Base-by-base conservation (phyloP, 2,797 vertebrate species). In the Tamandua tetradactyla region DNA sequence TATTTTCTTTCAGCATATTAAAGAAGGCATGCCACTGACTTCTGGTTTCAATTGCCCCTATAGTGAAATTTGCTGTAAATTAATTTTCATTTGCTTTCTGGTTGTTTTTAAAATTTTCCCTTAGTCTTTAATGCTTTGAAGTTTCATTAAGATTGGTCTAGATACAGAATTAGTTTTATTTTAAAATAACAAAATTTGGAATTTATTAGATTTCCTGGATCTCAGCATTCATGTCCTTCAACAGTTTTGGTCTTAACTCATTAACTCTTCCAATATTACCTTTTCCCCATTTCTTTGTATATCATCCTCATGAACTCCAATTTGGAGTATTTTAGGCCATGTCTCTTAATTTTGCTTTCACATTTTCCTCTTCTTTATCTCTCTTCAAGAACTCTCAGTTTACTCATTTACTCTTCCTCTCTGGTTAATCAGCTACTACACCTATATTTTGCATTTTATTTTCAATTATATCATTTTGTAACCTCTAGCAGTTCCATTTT, bases 381-480 rank as follows among this genome's bases (percentile, higher is more conserved):
- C 68, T 85, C 17, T 49, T 76, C 27, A 59, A 72, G 7, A 74
- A 52, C 52, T 92, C 79, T 42, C 27, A 59, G 12, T 61, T 90
- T 30, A 68, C 27, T 76, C 87, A 47, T 75, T 78, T 30, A 69
- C 13, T 64, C 75, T 75, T 85, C 3, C 49, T 79, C 47, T 74
- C 59, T 81, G 37, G 18, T 37, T 87, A 78, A 87, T 32, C 47
- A 61, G 32, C 69, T 92, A 30, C 25, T 75, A 87, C 57, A 40
- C 18, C 11, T 35, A 23, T 64, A 40, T 87, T 91, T n/a, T 59
- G 27, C 37, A 3, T 4, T 91, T 87, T 52, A 76, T 64, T 78
- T 93, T 74, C 62, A 82, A 64, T 87, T 80, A 35, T 85, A 92
- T 95, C 86, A 44, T 75, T 35, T 74, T 79, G 94, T 83, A 91